Conservation (phyloP, 2,888 invertebrate genomes). For the Chrysodeixis includens region DNA sequence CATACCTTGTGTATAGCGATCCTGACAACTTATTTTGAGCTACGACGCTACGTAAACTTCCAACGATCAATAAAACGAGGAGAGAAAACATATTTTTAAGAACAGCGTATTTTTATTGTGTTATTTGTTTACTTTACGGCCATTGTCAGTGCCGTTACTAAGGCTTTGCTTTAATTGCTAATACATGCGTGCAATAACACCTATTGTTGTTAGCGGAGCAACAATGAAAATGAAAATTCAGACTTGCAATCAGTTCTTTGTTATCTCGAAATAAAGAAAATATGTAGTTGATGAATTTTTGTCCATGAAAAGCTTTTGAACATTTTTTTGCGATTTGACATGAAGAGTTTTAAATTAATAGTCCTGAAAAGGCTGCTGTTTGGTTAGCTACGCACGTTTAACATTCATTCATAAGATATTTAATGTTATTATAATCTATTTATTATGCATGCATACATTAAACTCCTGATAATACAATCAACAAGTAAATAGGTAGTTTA, state of each 20-base stretch:
- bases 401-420: constrained; percentile 1
- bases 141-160: constrained; percentile 57
- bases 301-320: constrained; percentile 9
- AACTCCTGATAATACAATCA: constrained; percentile 40
- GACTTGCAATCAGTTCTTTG: constrained; percentile 33
- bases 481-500: constrained; percentile 44
- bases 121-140: constrained; percentile 50
- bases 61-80: constrained; percentile 30
- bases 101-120: constrained; percentile 32
- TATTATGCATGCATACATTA: background rate
- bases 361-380: background rate
- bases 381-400: background rate
- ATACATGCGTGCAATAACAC: constrained; percentile 23
- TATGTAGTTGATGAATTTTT: constrained; percentile 12
- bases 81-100: constrained; percentile 13
- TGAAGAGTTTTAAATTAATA: background rate
- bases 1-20: constrained; percentile 24
- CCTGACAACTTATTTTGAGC: constrained; percentile 31
- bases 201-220: constrained; percentile 28
- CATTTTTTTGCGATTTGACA: background rate
- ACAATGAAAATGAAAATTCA: constrained; percentile 37
- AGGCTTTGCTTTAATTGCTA: constrained; percentile 28
- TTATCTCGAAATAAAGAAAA: constrained; percentile 34
- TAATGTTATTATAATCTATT: background rate
- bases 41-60: constrained; percentile 27